Evolutionary conservation across 2,113 vertebrate genomes (phyloP), one percentile per base, ranked within the genome.

Genomic region (Gorsachius goisagi): DNA sequence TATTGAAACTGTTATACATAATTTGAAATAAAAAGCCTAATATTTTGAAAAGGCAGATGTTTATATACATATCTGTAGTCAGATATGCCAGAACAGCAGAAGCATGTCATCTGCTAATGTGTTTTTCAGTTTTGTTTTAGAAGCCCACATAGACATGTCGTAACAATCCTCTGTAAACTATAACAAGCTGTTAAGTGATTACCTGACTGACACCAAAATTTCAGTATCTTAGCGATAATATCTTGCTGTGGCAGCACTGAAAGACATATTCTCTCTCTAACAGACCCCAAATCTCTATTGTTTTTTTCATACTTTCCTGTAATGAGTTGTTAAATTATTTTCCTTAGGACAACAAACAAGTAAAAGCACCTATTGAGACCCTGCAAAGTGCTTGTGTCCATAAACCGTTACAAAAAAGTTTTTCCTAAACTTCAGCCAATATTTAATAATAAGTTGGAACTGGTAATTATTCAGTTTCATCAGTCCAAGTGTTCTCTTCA

Each of bases 401-500:
- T 69, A 72, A 64, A 45, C 9, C 50, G 11, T 59, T 89, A 47
- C 6, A 30, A 73, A 30, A 27, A 83, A 44, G 12, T 74, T 12
- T 86, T 94, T 92, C 59, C 23, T 68, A 75, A 93, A 44, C 49
- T 67, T 69, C 52, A 88, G 41, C 7, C 44, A 85, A 24, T 86
- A 82, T 81, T 93, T 75, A 93, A 59, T 69, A 85, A 44, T 52
- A 76, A 85, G 23, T 44, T 22, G 22, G 66, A 97, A 63, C 49
- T 82, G 45, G 3, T 67, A 88, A 94, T 96, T 84, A 77, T 60
- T 45, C 41, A 80, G 56, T 84, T 97, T 93, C 55, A 92, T 93
- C 58, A 64, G 76, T 87, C 59, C 86, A 91, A 81, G 53, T 55
- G 28, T 47, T 73, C 44, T 91, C 35, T 93, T 24, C 68, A 72